Percentiles rank a stretch among this genome's conserved stretches.
Conservation (phyloP, 2,888 invertebrate genomes). For the Odontocolon sp. region DNA sequence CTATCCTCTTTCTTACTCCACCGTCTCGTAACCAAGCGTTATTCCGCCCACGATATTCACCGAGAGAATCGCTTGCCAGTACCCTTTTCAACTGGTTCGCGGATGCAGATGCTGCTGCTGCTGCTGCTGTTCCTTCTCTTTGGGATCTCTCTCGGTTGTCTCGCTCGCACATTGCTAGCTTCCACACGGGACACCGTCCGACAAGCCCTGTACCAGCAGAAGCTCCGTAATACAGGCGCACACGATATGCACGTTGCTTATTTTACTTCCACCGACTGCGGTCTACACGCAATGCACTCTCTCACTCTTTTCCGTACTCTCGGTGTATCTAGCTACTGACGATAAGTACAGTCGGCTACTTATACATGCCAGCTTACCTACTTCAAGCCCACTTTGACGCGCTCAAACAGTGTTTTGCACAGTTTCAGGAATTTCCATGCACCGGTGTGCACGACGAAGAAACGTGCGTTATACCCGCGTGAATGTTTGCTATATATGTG, state of each 20-base stretch:
- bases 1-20: not conserved
- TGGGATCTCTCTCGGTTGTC: not conserved
- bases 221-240: not conserved
- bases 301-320: too few species aligned
- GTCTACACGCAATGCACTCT: not conserved
- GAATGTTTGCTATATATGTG: not conserved
- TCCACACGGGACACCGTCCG: not conserved
- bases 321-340: not conserved
- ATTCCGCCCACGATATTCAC: constrained; percentile 41
- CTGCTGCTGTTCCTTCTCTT: not conserved
- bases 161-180: not conserved
- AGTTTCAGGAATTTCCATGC: constrained; percentile 28
- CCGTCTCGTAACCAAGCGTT: not conserved
- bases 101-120: constrained; percentile 48
- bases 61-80: constrained; percentile 12
- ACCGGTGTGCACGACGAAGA: not conserved
- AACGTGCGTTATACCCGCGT: not conserved
- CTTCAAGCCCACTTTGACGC: not conserved
- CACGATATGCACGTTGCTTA: not conserved
- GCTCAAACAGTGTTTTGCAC: not conserved
- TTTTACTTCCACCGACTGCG: not conserved
- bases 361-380: not conserved
- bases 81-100: constrained; percentile 51
- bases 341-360: not conserved
- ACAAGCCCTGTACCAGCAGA: not conserved